A percentile compares a stretch with the other conserved stretches of the same genome.
Evolutionary conservation across 1,140 invertebrate genomes (phyloP).

Genomic region (Parasteatoda tepidariorum): DNA sequence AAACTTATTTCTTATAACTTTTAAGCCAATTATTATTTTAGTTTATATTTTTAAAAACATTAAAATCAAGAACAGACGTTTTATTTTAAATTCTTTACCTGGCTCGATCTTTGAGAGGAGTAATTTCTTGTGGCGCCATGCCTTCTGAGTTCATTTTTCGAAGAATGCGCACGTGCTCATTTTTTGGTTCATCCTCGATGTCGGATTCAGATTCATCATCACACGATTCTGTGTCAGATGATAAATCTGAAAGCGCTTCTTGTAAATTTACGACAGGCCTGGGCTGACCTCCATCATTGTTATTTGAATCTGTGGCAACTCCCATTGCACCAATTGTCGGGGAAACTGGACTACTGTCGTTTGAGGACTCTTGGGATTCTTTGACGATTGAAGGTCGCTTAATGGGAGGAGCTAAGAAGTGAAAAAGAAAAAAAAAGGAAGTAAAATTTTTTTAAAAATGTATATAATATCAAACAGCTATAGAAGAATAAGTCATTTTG

Average conservation of each 20-base stretch:
- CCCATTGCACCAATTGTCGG: conserved; percentile 22
- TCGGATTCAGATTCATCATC: conserved; percentile 18
- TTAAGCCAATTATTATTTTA: no score
- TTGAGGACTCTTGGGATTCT: conserved; percentile 11
- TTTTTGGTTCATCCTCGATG: background rate
- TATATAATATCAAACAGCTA: no score
- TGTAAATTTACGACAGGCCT: background rate
- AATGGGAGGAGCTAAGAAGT: background rate
- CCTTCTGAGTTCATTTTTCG: conserved; percentile 52
- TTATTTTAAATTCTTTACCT: no score
- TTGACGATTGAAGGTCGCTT: conserved; percentile 8
- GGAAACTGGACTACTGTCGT: conserved; percentile 18
- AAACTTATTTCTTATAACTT: no score
- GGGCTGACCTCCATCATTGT: conserved; percentile 19
- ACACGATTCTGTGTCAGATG: conserved; percentile 26
- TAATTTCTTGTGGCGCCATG: conserved; percentile 24
- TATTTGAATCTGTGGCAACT: conserved; percentile 24
- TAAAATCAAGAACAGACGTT: no score
- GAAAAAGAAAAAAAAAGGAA: background rate
- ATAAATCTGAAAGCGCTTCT: conserved; percentile 15
- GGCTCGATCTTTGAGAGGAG: conserved; percentile 25
- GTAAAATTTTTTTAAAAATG: no score
- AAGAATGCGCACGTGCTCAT: conserved; percentile 17
- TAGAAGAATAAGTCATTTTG: no score
- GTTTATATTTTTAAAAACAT: no score